phyloP scores from a whole-genome alignment of 64 coral and sea anemone genomes.

The Stichodactyla mertensii region DNA sequence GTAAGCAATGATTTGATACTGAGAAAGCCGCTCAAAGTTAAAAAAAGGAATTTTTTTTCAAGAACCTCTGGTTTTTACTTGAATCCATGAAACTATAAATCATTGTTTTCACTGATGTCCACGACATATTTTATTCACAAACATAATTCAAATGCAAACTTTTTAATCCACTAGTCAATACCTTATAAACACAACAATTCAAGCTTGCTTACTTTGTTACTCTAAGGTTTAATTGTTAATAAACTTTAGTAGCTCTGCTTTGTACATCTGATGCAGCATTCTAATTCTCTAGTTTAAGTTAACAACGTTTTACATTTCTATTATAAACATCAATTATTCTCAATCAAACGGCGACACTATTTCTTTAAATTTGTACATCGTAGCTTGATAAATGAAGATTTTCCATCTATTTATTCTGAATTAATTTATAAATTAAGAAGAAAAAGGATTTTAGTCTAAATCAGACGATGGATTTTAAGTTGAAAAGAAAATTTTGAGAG shows the following conservation, averaged over 20 bases:
- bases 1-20: no score
- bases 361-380: not conserved
- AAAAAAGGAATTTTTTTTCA: no score
- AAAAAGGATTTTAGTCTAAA: no score
- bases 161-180: not conserved
- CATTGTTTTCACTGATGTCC: not conserved
- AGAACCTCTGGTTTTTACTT: no score
- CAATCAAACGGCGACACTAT: not conserved
- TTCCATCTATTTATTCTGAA: no score
- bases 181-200: not conserved
- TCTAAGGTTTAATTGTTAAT: not conserved
- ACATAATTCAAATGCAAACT: not conserved
- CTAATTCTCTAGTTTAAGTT: not conserved
- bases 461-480: no score
- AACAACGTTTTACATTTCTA: no score
- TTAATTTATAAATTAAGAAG: no score
- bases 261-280: not conserved
- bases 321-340: not conserved
- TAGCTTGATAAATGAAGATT: not conserved
- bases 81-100: no score
- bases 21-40: no score
- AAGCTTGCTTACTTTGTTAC: not conserved
- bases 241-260: not conserved
- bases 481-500: no score
- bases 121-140: not conserved